phyloP scores from a whole-genome alignment of 2,888 invertebrate genomes.

The Acrobasis repandana region DNA sequence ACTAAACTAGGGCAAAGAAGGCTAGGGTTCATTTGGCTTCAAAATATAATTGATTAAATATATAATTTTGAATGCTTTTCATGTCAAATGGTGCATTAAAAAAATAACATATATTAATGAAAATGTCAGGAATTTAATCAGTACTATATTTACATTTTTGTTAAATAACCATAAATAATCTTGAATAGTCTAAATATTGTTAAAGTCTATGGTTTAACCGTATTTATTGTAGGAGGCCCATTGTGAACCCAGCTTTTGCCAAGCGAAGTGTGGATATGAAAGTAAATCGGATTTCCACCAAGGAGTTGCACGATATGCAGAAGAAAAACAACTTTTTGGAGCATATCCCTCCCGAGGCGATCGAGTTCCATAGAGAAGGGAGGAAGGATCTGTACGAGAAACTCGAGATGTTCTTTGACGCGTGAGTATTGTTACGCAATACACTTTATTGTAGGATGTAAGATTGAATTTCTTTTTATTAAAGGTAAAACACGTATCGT shows the following conservation, averaged over 20 bases:
- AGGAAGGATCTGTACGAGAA: constrained; percentile 84
- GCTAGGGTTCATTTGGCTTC: too few relatives aligned
- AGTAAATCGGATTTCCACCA: constrained; percentile 39
- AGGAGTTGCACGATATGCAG: constrained; percentile 61
- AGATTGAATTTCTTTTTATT: too few relatives aligned
- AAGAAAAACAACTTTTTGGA: constrained; percentile 48
- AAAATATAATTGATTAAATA: too few relatives aligned
- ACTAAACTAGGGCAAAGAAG: too few relatives aligned
- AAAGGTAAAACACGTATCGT: too few relatives aligned
- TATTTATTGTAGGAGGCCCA: constrained; percentile 53
- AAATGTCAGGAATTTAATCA: too few relatives aligned
- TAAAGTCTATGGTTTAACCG: not conserved
- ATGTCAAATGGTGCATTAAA: too few relatives aligned
- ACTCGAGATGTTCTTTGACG: constrained; percentile 84
- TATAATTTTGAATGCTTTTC: too few relatives aligned
- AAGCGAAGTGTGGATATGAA: constrained; percentile 63
- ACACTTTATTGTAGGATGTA: not conserved
- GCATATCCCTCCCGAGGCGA: constrained; percentile 51
- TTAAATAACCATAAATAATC: too few relatives aligned
- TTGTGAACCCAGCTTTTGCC: constrained; percentile 74
- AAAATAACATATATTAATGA: too few relatives aligned
- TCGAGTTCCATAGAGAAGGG: constrained; percentile 83
- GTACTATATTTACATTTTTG: too few relatives aligned
- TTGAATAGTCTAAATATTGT: not conserved
- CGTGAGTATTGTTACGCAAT: constrained; percentile 76